Percentiles rank a stretch among this genome's conserved stretches.
These are phyloP conservation scores for Hydriomena furcata DNA, from an alignment of 2,888 invertebrate genomes.

Conservation along the genomic window DNA sequence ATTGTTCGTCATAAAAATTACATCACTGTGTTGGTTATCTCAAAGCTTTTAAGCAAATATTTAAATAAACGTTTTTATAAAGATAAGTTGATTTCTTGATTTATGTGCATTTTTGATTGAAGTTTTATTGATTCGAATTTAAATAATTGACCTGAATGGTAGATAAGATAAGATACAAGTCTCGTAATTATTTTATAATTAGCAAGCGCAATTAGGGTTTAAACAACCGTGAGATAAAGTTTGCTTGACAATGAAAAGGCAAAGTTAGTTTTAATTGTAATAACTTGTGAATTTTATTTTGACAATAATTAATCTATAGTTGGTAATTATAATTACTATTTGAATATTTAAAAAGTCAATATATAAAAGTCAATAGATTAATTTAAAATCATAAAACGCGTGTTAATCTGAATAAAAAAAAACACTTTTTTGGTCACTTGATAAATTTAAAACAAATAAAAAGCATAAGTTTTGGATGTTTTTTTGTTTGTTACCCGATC, in stretches of 20 bases:
- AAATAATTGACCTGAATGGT: slow-evolving; percentile 10
- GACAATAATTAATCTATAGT: no score
- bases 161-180: slow-evolving; percentile 10
- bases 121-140: slow-evolving; percentile 22
- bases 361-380: no score
- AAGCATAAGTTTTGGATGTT: neutral
- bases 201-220: neutral
- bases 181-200: neutral
- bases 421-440: no score
- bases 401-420: no score
- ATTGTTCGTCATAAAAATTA: slow-evolving; percentile 18
- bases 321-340: no score
- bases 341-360: no score
- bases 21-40: slow-evolving; percentile 19
- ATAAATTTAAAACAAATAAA: no score
- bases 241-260: no score
- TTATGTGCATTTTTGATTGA: slow-evolving; percentile 23
- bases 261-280: no score
- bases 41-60: slow-evolving; percentile 25
- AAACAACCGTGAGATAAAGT: neutral
- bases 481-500: no score
- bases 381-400: no score
- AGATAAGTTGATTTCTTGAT: slow-evolving; percentile 13
- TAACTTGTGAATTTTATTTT: no score
- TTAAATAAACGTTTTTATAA: slow-evolving; percentile 12